Base-by-base conservation (phyloP, 2,113 vertebrate genomes). In the Eptatretus burgeri region DNA sequence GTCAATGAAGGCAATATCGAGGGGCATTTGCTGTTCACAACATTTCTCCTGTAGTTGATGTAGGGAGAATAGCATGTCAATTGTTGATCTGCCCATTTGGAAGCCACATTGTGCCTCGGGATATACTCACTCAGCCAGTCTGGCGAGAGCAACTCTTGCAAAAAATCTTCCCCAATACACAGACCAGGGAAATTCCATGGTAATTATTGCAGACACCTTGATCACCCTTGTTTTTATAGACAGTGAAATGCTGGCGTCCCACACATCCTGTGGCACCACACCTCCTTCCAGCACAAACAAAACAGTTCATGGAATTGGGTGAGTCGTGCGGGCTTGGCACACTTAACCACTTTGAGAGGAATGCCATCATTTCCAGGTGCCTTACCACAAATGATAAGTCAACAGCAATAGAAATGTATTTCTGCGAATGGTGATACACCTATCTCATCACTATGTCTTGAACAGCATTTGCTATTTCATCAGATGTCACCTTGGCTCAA, bases 81-180 rank as follows among this genome's bases (percentile, higher is more conserved):
- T 56, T 14, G 52, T 56, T 14, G 52, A 56, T 17, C 52, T 56
- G 14, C 52, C 52, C 18, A 17, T 17, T 56, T 17, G 14, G 52
- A 56, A 56, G 52, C 2, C 52, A 56, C 52, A 56, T 17, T 56
- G 52, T 56, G 52, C 52, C 52, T 56, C 52, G 18, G 52, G 52
- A 56, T 56, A 56, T 17, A 17, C 18, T 17, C 18, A 16, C 52
- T 56, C 52, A 56, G 52, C 52, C 18, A 56, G 52, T 17, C 52
- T 56, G 52, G 14, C 18, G 52, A 56, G 52, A 17, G 18, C 52
- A 14, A 56, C 52, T 16, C 18, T 14, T 14, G 52, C 52, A n/a
- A 56, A 56, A 56, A 17, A 17, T 56, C 18, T 56, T 14, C 8
- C 52, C 8, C 52, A 14, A 14, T 14, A 56, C 18, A 17, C 52